Evolutionary conservation across 2,113 vertebrate genomes (phyloP), one percentile per base, ranked within the genome.

Genomic region (Corythornis vintsioides): DNA sequence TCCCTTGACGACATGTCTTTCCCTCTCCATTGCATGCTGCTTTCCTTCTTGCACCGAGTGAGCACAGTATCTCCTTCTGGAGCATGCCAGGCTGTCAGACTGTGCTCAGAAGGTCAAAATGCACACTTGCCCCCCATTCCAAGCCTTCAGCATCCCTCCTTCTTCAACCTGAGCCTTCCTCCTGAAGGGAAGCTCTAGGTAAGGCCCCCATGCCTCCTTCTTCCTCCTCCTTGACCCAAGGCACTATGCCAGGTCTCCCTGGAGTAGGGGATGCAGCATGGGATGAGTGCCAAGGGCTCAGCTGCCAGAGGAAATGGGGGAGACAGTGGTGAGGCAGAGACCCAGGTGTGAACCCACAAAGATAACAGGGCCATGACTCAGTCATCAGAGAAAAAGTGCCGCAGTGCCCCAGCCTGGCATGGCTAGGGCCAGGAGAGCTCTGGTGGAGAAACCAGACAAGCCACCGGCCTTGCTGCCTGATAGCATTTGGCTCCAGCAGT

Each of bases 361-460:
- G 83, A 88, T 94, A 91, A 84, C 35, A 11, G 74, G 57, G 86
- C 72, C 2, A 13, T 97, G 97, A 96, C 76, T 97, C 96, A 96
- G 77, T 57, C 50, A 11, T 1, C 31, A 3, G 0, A 72, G 66
- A 56, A 88, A 89, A 73, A 80, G 60, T 21, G 0, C 20, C 0
- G 2, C 0, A 3, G 60, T 89, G 69, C 35, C 74, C 53, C 70
- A 55, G 84, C 75, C 5, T 2, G 5, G 80, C 56, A 64, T 1
- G 4, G 64, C 77, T 2, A 0, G 4, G 38, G 40, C 67, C 0
- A 0, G 33, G 43, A 86, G 76, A n/a, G 59, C 47, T 89, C 50
- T 3, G 1, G 5, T 0, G 0, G 59, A 81, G 21, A 80, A 91
- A 35, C 12, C 81, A 75, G 74, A 69, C 56, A 29, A 6, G 13